Conservation (phyloP, 2,888 invertebrate genomes). For the Hecatera dysodea region DNA sequence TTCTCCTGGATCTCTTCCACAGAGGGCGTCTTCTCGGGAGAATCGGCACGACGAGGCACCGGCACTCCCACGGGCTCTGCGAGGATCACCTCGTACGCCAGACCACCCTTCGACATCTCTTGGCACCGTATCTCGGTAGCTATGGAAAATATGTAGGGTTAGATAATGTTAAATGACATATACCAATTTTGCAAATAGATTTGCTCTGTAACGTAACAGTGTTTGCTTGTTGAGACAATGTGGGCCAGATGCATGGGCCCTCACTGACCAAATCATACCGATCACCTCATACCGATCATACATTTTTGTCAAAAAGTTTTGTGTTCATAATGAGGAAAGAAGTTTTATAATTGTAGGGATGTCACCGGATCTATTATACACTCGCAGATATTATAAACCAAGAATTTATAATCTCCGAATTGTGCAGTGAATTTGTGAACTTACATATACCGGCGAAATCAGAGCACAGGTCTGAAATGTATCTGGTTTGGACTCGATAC, state of each 20-base stretch:
- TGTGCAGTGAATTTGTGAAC: no score
- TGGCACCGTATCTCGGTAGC: slow-evolving; percentile 98
- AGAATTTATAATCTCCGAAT: no score
- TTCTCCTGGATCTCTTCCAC: slow-evolving; percentile 98
- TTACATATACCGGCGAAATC: no score
- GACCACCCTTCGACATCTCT: slow-evolving; percentile 97
- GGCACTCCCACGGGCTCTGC: slow-evolving; percentile 95
- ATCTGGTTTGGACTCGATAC: no score
- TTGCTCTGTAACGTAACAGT: neutral
- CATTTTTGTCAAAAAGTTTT: neutral
- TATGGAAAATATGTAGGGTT: slow-evolving; percentile 74
- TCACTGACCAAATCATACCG: no score
- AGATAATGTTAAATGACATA: no score
- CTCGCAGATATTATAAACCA: no score
- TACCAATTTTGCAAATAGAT: no score
- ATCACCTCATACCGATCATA: no score
- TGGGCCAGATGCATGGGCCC: neutral
- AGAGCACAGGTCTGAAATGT: no score
- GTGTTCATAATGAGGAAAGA: neutral
- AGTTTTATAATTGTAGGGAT: neutral
- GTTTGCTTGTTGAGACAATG: neutral
- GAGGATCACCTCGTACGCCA: slow-evolving; percentile 97
- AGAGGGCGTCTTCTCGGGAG: slow-evolving; percentile 93
- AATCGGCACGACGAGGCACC: slow-evolving; percentile 92
- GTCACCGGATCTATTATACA: neutral